Percentiles rank a stretch among this genome's conserved stretches.
Conservation (phyloP, 2,113 vertebrate genomes). For the Baryphthengus martii region DNA sequence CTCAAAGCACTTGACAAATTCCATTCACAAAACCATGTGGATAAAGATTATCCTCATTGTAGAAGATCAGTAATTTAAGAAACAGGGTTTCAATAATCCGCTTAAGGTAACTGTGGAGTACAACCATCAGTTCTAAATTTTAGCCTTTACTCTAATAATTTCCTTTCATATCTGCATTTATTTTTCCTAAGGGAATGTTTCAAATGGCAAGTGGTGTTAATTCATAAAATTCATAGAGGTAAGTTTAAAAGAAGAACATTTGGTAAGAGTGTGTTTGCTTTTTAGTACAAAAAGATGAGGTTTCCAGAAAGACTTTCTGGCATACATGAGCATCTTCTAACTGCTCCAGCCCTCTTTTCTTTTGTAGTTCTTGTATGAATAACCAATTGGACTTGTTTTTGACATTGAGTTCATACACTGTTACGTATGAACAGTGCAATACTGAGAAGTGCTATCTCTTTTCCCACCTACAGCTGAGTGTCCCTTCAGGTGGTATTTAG, state of each 20-base stretch:
- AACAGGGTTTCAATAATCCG: slow-evolving; percentile 16
- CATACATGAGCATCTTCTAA: not conserved
- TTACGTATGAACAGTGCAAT: not conserved
- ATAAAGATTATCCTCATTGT: slow-evolving; percentile 42
- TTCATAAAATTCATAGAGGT: not conserved
- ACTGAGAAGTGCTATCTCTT: not conserved
- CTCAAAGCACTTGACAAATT: slow-evolving; percentile 35
- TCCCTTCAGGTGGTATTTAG: not conserved
- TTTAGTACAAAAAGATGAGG: not conserved
- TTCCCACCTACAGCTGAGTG: not conserved
- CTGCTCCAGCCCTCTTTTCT: not conserved
- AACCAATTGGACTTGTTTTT: not conserved
- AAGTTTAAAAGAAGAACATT: not conserved
- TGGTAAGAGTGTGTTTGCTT: not conserved
- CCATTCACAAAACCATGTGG: slow-evolving; percentile 42
- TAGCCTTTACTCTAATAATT: not conserved
- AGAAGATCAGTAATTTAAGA: slow-evolving; percentile 39
- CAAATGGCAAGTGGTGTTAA: not conserved
- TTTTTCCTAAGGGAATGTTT: not conserved
- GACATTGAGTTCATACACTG: not conserved
- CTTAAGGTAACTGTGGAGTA: not conserved
- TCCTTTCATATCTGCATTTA: not conserved
- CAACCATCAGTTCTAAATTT: slow-evolving; percentile 3
- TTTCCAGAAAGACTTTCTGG: not conserved
- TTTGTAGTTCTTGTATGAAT: not conserved